phyloP scores from a whole-genome alignment of 1,140 invertebrate genomes.

The Danaus plexippus region DNA sequence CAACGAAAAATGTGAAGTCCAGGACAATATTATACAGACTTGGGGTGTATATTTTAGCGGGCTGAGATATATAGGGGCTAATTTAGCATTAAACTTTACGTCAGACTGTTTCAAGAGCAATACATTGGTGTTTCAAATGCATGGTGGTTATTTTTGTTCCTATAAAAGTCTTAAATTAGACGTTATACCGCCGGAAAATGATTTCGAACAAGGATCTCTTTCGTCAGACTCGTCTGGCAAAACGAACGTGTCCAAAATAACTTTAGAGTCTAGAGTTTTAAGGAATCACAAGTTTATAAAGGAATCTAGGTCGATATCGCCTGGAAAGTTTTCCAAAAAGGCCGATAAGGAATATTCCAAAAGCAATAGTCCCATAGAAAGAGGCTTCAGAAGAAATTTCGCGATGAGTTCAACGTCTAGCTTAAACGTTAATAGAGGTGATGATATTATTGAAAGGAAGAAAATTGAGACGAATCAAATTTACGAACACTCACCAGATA shows the following conservation, averaged over 20 bases:
- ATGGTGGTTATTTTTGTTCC: conserved; percentile 87
- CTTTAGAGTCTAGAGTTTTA: conserved; percentile 41
- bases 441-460: conserved; percentile 34
- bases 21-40: conserved; percentile 77
- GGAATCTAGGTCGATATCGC: conserved; percentile 58
- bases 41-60: conserved; percentile 91
- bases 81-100: conserved; percentile 78
- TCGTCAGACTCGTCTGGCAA: conserved; percentile 55
- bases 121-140: conserved; percentile 89
- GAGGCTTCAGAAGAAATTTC: conserved; percentile 55
- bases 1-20: conserved; percentile 27
- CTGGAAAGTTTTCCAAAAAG: conserved; percentile 47
- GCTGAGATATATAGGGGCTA: conserved; percentile 83
- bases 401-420: conserved; percentile 44
- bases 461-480: conserved; percentile 47
- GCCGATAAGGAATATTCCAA: conserved; percentile 61
- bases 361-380: conserved; percentile 61
- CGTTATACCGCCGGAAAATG: conserved; percentile 59
- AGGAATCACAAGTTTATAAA: conserved; percentile 41
- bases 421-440: conserved; percentile 37
- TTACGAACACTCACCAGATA: conserved; percentile 66
- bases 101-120: conserved; percentile 82
- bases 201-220: conserved; percentile 52
- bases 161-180: conserved; percentile 73
- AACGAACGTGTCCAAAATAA: conserved; percentile 45